Evolutionary conservation across 2,888 invertebrate genomes (phyloP).

Genomic region (Xanthostigma xanthostigma): DNA sequence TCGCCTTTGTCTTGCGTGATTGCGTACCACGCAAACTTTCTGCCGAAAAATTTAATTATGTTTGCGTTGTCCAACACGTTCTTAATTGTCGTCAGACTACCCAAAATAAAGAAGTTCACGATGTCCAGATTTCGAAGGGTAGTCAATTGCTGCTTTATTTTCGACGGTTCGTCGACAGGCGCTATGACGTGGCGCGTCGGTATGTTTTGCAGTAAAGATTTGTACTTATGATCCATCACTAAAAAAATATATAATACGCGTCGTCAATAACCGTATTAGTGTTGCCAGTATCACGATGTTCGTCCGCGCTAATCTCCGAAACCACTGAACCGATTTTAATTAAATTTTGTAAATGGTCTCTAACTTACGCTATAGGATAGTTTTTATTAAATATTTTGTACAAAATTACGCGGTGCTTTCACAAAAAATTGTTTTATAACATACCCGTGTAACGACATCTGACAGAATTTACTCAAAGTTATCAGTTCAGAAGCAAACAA

Average conservation of each 20-base stretch:
- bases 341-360: no score
- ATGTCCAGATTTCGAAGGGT: slow-evolving; percentile 68
- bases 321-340: no score
- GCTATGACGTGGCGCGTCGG: slow-evolving; percentile 82
- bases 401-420: no score
- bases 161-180: slow-evolving; percentile 37
- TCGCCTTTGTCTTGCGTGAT: slow-evolving; percentile 62
- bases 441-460: no score
- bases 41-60: slow-evolving; percentile 59
- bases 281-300: no score
- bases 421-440: no score
- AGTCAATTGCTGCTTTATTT: slow-evolving; percentile 49
- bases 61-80: slow-evolving; percentile 55
- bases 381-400: no score
- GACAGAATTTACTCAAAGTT: no score
- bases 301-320: no score
- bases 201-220: slow-evolving; percentile 75
- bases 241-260: slow-evolving; percentile 13
- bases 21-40: slow-evolving; percentile 79
- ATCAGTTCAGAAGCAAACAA: no score
- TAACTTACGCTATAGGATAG: no score
- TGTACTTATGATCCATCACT: slow-evolving; percentile 91
- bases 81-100: slow-evolving; percentile 54
- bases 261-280: neutral
- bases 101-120: slow-evolving; percentile 78